A percentile compares a stretch with the other conserved stretches of the same genome.
These are phyloP conservation scores for Pachypsylla venusta DNA, from an alignment of 1,140 invertebrate genomes.

Conservation along the genomic window DNA sequence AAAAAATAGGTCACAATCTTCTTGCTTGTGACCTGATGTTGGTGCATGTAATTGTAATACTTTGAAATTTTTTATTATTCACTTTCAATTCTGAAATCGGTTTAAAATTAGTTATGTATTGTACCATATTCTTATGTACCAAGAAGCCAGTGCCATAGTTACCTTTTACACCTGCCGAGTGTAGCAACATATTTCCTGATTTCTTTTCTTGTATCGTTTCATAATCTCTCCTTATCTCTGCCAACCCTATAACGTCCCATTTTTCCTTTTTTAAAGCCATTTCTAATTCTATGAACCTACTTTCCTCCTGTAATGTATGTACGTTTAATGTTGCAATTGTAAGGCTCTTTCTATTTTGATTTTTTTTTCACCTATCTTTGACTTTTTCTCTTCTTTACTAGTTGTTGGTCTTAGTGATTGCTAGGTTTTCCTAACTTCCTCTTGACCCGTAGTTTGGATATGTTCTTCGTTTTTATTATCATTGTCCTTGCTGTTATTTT, in stretches of 20 bases:
- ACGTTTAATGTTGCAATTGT: conserved; percentile 7
- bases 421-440: too few species aligned
- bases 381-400: too few species aligned
- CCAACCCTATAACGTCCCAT: conserved; percentile 9
- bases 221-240: conserved; percentile 5
- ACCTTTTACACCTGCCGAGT: neutral
- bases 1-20: conserved; percentile 7
- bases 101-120: neutral
- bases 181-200: neutral
- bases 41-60: conserved; percentile 12
- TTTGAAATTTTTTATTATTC: neutral
- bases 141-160: conserved; percentile 8
- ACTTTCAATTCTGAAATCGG: neutral
- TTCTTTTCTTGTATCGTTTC: neutral
- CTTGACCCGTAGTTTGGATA: too few species aligned
- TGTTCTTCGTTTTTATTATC: too few species aligned
- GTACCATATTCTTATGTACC: neutral
- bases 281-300: conserved; percentile 3
- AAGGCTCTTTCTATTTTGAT: neutral
- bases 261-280: neutral
- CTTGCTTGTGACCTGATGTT: neutral
- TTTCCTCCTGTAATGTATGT: neutral
- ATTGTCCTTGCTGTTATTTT: too few species aligned
- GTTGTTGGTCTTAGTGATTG: too few species aligned
- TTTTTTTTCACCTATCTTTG: neutral